phyloP scores from a whole-genome alignment of 2,888 invertebrate genomes.

The Aquatica leii region DNA sequence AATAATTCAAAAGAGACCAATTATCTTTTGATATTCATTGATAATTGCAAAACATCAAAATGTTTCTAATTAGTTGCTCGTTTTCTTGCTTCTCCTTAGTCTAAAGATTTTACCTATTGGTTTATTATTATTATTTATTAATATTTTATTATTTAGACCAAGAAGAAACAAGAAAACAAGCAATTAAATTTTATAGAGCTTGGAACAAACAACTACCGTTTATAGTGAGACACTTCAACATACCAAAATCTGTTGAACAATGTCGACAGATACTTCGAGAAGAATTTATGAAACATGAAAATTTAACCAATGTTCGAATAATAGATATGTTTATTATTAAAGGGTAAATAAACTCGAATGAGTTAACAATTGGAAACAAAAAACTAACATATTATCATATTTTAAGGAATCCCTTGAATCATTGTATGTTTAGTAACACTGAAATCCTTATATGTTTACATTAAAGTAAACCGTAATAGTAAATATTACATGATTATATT shows the following conservation, averaged over 20 bases:
- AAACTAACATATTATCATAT: slow-evolving; percentile 85
- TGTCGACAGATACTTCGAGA: slow-evolving; percentile 79
- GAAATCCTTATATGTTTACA: too few relatives aligned
- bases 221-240: slow-evolving; percentile 83
- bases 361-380: slow-evolving; percentile 88
- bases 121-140: too few relatives aligned
- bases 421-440: too few relatives aligned
- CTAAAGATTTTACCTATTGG: too few relatives aligned
- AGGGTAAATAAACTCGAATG: slow-evolving; percentile 84
- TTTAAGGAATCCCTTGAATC: slow-evolving; percentile 86
- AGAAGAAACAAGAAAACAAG: slow-evolving; percentile 82
- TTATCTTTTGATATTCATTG: too few relatives aligned
- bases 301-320: slow-evolving; percentile 84
- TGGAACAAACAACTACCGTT: slow-evolving; percentile 94
- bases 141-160: too few relatives aligned
- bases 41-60: too few relatives aligned
- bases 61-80: too few relatives aligned
- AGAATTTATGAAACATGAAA: slow-evolving; percentile 77
- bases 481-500: too few relatives aligned
- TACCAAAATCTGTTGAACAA: slow-evolving; percentile 76
- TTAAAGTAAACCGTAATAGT: too few relatives aligned
- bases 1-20: too few relatives aligned
- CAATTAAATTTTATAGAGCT: slow-evolving; percentile 87
- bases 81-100: too few relatives aligned
- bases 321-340: slow-evolving; percentile 93